A percentile compares a stretch with the other conserved stretches of the same genome.
Conservation (phyloP, 2,113 vertebrate genomes). For the Melospiza georgiana region DNA sequence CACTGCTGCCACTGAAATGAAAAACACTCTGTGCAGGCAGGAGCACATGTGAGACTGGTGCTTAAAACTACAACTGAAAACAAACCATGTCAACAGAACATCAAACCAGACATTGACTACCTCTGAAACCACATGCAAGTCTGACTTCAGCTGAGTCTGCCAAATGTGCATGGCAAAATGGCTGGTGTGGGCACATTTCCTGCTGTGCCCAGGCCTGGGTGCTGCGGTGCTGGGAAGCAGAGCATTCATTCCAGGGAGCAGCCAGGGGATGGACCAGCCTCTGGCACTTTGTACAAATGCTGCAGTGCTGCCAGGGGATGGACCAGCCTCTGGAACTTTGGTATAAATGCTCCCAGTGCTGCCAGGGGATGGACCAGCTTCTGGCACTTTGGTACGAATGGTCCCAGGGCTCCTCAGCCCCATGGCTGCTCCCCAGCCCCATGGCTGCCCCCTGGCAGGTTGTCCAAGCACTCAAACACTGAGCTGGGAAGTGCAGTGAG, state of each 20-base stretch:
- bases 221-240: rapidly evolving
- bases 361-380: not conserved
- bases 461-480: not conserved
- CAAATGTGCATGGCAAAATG: not conserved
- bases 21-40: not conserved
- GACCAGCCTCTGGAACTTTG: rapidly evolving
- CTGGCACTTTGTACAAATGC: rapidly evolving
- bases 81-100: not conserved
- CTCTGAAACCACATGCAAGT: slow-evolving; percentile 19
- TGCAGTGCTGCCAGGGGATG: not conserved
- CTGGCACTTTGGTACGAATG: rapidly evolving
- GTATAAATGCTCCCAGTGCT: rapidly evolving
- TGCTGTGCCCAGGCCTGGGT: not conserved
- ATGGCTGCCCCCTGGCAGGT: rapidly evolving
- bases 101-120: not conserved
- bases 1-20: not conserved
- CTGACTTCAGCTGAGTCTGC: not conserved
- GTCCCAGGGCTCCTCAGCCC: not conserved
- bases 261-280: rapidly evolving
- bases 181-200: not conserved
- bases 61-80: slow-evolving; percentile 1
- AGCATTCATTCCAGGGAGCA: not conserved
- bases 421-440: not conserved
- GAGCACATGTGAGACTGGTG: not conserved
- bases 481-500: not conserved